A percentile compares a stretch with the other conserved stretches of the same genome.
phyloP scores from a whole-genome alignment of 30 jellyfish, hydroid and myxozoan genomes.

The Mastigias papua region DNA sequence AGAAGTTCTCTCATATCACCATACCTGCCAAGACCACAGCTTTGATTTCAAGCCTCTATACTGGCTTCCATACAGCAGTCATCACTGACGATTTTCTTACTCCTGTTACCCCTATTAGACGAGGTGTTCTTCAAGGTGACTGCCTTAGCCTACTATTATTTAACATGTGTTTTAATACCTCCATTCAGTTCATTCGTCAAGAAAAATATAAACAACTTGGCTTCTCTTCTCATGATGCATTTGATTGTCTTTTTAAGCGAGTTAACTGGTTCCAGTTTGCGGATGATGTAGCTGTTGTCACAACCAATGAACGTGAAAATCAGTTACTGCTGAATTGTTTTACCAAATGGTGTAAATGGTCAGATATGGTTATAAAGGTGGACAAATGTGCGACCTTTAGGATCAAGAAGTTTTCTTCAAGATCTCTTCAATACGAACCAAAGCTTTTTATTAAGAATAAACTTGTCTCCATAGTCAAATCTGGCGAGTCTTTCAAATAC shows the following conservation, averaged over 20 bases:
- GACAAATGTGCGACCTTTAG: constrained; percentile 2
- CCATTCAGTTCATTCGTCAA: background rate
- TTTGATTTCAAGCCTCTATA: background rate
- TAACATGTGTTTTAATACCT: constrained; percentile 8
- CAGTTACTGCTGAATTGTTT: constrained; percentile 10
- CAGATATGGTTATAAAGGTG: background rate
- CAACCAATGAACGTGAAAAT: constrained; percentile 3
- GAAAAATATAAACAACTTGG: background rate
- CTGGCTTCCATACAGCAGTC: background rate
- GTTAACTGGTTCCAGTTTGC: constrained; percentile 34
- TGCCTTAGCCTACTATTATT: constrained; percentile 1
- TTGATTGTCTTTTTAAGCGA: background rate
- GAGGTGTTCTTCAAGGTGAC: constrained; percentile 24
- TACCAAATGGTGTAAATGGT: background rate
- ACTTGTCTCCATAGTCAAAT: background rate
- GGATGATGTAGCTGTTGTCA: constrained; percentile 7
- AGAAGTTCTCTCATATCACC: background rate
- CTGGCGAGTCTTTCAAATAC: constrained; percentile 13
- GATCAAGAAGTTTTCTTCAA: background rate
- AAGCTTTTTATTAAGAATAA: background rate
- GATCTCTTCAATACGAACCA: background rate
- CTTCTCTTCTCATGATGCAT: background rate
- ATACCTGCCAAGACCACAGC: background rate
- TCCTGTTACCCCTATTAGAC: background rate
- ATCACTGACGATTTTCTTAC: constrained; percentile 1